A percentile compares a stretch with the other conserved stretches of the same genome.
Conservation (phyloP, 2,888 invertebrate species). For the Stegophylla sp. region DNA sequence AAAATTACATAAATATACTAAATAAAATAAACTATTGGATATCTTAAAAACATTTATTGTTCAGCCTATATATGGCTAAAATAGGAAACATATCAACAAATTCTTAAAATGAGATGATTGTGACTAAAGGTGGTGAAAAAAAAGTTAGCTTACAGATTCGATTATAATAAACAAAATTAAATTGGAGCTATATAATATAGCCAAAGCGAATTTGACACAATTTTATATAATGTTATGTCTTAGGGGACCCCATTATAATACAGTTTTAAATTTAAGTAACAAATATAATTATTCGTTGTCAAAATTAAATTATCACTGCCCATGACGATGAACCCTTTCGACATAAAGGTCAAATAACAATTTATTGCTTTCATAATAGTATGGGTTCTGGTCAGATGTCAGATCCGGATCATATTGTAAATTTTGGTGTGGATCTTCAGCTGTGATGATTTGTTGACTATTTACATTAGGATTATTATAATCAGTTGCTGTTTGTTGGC, state of each 20-base stretch:
- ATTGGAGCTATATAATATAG: constrained; percentile 11
- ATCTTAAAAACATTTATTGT: constrained; percentile 24
- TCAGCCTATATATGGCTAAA: constrained; percentile 38
- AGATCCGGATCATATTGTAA: constrained; percentile 77
- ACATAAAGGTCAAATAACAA: constrained; percentile 84
- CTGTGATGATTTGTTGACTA: constrained; percentile 26
- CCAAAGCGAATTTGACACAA: constrained; percentile 11
- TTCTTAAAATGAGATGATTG: constrained; percentile 23
- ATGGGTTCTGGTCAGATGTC: constrained; percentile 78
- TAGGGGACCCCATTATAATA: background rate
- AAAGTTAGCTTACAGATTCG: constrained; percentile 15
- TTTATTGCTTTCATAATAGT: constrained; percentile 85
- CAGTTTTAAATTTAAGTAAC: background rate
- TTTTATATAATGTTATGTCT: background rate
- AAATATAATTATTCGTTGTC: constrained; percentile 7
- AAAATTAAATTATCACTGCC: constrained; percentile 64
- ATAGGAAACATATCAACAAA: constrained; percentile 47
- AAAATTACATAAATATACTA: background rate
- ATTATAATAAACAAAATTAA: background rate
- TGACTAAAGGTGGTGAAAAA: background rate
- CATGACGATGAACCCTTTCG: constrained; percentile 75
- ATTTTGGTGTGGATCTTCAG: constrained; percentile 32
- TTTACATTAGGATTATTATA: constrained; percentile 7
- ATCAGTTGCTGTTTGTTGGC: constrained; percentile 10
- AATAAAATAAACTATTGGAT: constrained; percentile 15